Percentiles rank a stretch among this genome's conserved stretches.
These are phyloP conservation scores for Boloria selene DNA, from an alignment of 2,888 invertebrate genomes.

Conservation along the genomic window DNA sequence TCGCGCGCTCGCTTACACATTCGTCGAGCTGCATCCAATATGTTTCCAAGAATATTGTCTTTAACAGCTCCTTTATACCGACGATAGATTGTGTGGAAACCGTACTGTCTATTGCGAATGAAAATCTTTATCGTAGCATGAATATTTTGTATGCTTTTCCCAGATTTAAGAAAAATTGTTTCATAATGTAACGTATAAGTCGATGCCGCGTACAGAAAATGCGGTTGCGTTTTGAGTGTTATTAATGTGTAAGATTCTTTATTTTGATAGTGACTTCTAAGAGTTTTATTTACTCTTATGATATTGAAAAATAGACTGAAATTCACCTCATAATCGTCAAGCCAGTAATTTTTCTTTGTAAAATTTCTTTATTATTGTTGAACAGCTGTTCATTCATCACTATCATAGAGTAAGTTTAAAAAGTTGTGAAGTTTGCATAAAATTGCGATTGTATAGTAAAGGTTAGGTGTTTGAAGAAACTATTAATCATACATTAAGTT, in stretches of 20 bases:
- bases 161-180: conserved; percentile 38
- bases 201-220: background rate
- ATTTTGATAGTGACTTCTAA: too few species aligned
- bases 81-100: conserved; percentile 56
- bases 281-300: too few species aligned
- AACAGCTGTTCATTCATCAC: too few species aligned
- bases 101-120: conserved; percentile 42
- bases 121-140: conserved; percentile 55
- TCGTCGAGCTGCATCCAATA: conserved; percentile 80
- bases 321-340: too few species aligned
- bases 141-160: conserved; percentile 62
- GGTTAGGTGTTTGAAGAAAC: too few species aligned
- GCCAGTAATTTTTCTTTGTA: too few species aligned
- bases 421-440: too few species aligned
- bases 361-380: too few species aligned
- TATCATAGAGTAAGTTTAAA: too few species aligned
- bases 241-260: background rate
- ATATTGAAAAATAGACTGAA: too few species aligned
- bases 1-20: conserved; percentile 78
- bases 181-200: conserved; percentile 26
- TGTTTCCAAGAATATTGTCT: conserved; percentile 80
- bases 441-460: too few species aligned
- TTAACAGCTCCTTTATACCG: conserved; percentile 80
- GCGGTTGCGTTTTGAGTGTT: background rate
- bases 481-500: too few species aligned